A percentile compares a stretch with the other conserved stretches of the same genome.
Conservation (phyloP, 2,888 invertebrate genomes). For the Pasiphila rectangulata region DNA sequence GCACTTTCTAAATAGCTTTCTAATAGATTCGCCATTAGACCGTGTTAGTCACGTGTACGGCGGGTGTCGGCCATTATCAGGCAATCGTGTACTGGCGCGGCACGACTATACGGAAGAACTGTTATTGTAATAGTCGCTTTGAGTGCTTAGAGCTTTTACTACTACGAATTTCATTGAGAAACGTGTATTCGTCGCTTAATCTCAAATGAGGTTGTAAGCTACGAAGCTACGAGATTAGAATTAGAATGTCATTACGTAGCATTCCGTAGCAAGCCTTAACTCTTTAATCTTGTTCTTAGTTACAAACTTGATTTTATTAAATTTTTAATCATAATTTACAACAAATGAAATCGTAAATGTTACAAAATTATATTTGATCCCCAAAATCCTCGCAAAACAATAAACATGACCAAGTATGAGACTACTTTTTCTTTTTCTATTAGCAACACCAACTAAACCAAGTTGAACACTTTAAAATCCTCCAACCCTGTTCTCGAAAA, state of each 20-base stretch:
- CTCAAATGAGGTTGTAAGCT: too few relatives aligned
- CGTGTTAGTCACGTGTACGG: slow-evolving; percentile 39
- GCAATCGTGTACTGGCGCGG: slow-evolving; percentile 39
- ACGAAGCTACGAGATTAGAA: not conserved
- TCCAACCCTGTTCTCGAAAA: slow-evolving; percentile 23
- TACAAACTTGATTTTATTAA: too few relatives aligned
- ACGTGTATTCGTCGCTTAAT: not conserved
- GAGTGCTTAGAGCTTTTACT: slow-evolving; percentile 18
- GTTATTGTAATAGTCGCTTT: slow-evolving; percentile 38
- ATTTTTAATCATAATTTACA: too few relatives aligned
- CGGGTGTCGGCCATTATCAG: slow-evolving; percentile 44
- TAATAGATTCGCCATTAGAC: slow-evolving; percentile 39
- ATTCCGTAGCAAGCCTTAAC: not conserved
- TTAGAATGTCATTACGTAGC: not conserved
- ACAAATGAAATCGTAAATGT: too few relatives aligned
- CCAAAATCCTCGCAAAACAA: not conserved
- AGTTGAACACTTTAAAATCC: slow-evolving; percentile 22
- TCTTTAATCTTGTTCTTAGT: not conserved
- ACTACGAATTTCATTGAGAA: slow-evolving; percentile 10
- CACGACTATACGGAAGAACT: slow-evolving; percentile 47
- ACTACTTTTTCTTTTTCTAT: slow-evolving; percentile 6
- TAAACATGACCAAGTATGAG: not conserved
- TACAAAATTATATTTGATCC: not conserved
- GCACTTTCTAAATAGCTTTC: slow-evolving; percentile 33
- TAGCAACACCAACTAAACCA: slow-evolving; percentile 14